These are phyloP conservation scores for Marasmarcha lunaedactyla DNA, from an alignment of 2,888 invertebrate species.

Conservation along the genomic window DNA sequence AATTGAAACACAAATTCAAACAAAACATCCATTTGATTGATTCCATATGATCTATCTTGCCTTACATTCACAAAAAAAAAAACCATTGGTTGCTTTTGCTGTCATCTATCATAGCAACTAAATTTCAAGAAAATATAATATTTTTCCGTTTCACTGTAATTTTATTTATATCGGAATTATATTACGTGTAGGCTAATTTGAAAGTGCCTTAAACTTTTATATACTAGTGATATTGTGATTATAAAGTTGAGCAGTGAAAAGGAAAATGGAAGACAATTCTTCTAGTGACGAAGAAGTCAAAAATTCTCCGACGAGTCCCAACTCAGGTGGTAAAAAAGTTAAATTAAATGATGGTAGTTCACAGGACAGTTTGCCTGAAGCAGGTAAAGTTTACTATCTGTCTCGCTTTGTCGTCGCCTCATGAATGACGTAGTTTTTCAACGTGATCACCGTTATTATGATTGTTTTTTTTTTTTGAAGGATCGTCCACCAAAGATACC, in stretches of 20 bases:
- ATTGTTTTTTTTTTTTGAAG: constrained; percentile 22
- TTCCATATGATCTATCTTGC: no score
- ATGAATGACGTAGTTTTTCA: background rate
- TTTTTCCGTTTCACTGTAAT: constrained; percentile 3
- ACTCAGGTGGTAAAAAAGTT: constrained; percentile 47
- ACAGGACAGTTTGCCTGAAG: constrained; percentile 45
- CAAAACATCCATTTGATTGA: no score
- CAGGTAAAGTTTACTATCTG: constrained; percentile 28
- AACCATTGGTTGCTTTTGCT: background rate
- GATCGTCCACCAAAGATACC: constrained; percentile 23
- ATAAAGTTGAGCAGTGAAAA: no score
- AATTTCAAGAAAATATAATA: constrained; percentile 1
- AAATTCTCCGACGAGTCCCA: constrained; percentile 34
- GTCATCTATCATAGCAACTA: constrained; percentile 1
- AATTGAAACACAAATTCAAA: no score
- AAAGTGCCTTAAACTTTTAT: no score
- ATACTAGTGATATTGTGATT: no score
- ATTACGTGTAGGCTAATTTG: no score
- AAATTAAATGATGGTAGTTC: constrained; percentile 62
- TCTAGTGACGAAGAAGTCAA: constrained; percentile 52
- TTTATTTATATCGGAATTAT: background rate
- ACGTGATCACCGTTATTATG: background rate
- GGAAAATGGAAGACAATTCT: constrained; percentile 53
- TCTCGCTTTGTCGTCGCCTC: constrained; percentile 10
- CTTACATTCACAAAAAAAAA: constrained; percentile 3